A percentile compares a stretch with the other conserved stretches of the same genome.
Conservation (phyloP, 1,140 invertebrate species). For the Trichonephila clavipes region DNA sequence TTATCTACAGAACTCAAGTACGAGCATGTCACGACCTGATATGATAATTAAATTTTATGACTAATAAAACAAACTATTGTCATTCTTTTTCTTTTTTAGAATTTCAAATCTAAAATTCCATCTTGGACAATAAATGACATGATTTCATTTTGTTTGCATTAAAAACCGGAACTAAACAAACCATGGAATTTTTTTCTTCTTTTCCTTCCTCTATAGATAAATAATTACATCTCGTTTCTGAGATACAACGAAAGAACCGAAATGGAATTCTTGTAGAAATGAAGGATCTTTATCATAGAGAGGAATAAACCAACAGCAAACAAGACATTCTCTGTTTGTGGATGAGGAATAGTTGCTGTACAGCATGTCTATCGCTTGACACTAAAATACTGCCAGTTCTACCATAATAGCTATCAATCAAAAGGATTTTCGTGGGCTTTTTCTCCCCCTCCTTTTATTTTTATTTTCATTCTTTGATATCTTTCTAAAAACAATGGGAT, state of each 20-base stretch:
- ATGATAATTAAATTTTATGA: neutral
- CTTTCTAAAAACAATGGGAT: neutral
- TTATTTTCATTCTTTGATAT: neutral
- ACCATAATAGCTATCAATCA: slow-evolving; percentile 3
- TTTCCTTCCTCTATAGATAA: no score
- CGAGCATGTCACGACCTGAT: neutral
- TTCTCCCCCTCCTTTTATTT: neutral
- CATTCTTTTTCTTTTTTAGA: neutral
- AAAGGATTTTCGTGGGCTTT: neutral
- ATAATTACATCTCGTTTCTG: neutral
- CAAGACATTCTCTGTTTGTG: neutral
- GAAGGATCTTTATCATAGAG: neutral
- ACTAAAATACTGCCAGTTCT: neutral
- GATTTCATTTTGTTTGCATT: no score
- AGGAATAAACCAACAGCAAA: neutral
- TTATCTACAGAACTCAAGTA: neutral
- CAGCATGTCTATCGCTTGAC: neutral
- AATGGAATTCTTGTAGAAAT: neutral
- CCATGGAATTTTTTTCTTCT: neutral
- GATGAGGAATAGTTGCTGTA: neutral
- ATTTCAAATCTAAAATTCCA: neutral
- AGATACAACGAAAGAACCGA: no score
- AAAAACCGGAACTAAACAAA: neutral
- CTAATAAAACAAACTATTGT: neutral
- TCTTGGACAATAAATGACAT: neutral